Conservation (phyloP, 23 tunicate species). For the Oikopleura vanhoeffeni region DNA sequence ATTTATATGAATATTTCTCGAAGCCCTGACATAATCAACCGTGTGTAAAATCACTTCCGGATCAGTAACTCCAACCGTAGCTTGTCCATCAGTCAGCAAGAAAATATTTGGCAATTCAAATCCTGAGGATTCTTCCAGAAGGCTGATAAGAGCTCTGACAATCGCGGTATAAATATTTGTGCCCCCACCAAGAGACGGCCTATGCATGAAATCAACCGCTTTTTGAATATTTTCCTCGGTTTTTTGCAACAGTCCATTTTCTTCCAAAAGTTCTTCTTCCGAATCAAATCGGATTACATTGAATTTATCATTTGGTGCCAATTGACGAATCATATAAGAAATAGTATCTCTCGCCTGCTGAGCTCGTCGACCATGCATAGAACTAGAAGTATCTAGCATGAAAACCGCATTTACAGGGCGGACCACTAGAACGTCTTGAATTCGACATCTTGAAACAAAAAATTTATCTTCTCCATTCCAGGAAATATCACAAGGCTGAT, state of each 20-base stretch:
- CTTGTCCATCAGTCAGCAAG: background rate
- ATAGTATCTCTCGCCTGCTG: background rate
- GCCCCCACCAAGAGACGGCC: background rate
- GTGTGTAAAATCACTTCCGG: conserved; percentile 2
- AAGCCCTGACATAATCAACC: background rate
- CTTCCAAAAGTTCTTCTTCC: background rate
- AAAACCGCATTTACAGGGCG: conserved; percentile 1
- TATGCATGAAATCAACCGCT: background rate
- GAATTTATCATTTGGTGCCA: background rate
- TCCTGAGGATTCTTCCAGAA: background rate
- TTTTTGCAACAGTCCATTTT: background rate
- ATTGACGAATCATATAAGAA: background rate
- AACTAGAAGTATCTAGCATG: conserved; percentile 2
- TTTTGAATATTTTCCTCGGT: background rate
- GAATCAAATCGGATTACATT: background rate
- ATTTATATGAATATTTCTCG: background rate
- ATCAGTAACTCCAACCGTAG: conserved; percentile 10
- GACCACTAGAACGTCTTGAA: background rate
- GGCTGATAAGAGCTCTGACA: background rate
- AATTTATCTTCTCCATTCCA: background rate
- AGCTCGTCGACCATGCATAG: background rate
- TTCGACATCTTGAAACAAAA: background rate
- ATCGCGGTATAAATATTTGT: conserved; percentile 1
- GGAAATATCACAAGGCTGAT: background rate
- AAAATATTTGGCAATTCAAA: background rate